Evolutionary conservation across 1,140 invertebrate genomes (phyloP).

Genomic region (Drosophila elegans): DNA sequence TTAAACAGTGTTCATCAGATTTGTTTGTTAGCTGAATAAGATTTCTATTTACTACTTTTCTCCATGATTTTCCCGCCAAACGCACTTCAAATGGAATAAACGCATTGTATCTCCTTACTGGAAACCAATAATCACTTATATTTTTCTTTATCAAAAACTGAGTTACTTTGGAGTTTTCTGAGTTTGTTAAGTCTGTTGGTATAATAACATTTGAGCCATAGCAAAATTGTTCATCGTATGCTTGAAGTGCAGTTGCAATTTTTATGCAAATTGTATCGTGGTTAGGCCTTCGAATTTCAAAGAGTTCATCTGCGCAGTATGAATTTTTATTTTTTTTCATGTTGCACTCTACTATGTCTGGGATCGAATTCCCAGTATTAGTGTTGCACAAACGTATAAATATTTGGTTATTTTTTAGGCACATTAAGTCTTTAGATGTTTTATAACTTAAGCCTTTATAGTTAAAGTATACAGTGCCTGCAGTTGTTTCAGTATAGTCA

Average conservation of each 20-base stretch:
- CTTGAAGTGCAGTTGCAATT: conserved; percentile 32
- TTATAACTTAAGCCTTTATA: conserved; percentile 32
- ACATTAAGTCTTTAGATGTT: conserved; percentile 40
- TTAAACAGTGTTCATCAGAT: conserved; percentile 53
- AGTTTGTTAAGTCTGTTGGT: conserved; percentile 25
- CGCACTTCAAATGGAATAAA: conserved; percentile 58
- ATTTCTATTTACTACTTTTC: conserved; percentile 27
- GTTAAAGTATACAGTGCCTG: conserved; percentile 38
- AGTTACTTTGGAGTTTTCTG: conserved; percentile 6
- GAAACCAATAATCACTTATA: conserved; percentile 70
- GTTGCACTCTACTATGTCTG: conserved; percentile 31
- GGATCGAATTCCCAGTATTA: conserved; percentile 29
- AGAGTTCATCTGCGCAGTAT: conserved; percentile 54
- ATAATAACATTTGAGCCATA: conserved; percentile 60
- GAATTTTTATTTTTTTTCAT: conserved; percentile 4
- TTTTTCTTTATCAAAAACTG: conserved; percentile 30
- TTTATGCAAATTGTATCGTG: conserved; percentile 41
- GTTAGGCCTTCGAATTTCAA: conserved; percentile 37
- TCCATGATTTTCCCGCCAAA: conserved; percentile 71
- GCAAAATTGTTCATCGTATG: conserved; percentile 63
- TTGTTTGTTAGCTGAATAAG: conserved; percentile 22
- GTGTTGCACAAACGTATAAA: conserved; percentile 49
- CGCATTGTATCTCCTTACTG: conserved; percentile 44
- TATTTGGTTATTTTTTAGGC: conserved; percentile 33
- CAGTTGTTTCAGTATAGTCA: conserved; percentile 1